Evolutionary conservation across 2,888 invertebrate species (phyloP), one percentile per base, ranked within the genome.

Genomic region (Arrhopalites spinosus): DNA sequence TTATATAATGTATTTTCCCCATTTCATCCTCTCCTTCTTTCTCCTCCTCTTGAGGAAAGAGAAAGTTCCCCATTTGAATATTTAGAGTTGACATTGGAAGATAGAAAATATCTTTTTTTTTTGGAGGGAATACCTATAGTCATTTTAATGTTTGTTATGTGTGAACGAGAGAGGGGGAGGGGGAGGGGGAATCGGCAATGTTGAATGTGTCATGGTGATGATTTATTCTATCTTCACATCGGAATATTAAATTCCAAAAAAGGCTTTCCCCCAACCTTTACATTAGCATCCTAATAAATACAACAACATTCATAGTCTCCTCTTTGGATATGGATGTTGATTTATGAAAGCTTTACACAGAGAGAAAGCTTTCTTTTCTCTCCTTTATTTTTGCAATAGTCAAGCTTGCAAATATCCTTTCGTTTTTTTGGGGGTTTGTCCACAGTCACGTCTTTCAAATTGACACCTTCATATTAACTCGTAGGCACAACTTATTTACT

Each of bases 331-430:
- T 36, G 36, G 43, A 67, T 67, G 68, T 68, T 68, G 68, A 68
- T 68, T 68, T 68, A 68, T 68, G 68, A 68, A 47, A 29, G 47
- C n/a, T 68, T 47, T 2, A 50, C 17, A 50, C 30, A 67, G 43
- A 15, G 56, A 56, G 56, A 56, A 23, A 56, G n/a, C n/a, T n/a
- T n/a, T n/a, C n/a, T n/a, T n/a, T n/a, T n/a, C n/a, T n/a, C n/a
- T n/a, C n/a, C n/a, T n/a, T n/a, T n/a, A n/a, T n/a, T 20, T 67
- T 67, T 67, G 29, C 45, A 36, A 45, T 23, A 7, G 66, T n/a
- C 3, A 56, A 8, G n/a, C 20, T 56, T n/a, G 7, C n/a, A 3
- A 23, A 5, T 56, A 15, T 15, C 17, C 56, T 56, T 15, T 56
- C n/a, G 7, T 15, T 50, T 50, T 50, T 50, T 50, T 15, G 50